phyloP scores from a whole-genome alignment of 2,888 invertebrate species.

The Therioaphis trifolii region DNA sequence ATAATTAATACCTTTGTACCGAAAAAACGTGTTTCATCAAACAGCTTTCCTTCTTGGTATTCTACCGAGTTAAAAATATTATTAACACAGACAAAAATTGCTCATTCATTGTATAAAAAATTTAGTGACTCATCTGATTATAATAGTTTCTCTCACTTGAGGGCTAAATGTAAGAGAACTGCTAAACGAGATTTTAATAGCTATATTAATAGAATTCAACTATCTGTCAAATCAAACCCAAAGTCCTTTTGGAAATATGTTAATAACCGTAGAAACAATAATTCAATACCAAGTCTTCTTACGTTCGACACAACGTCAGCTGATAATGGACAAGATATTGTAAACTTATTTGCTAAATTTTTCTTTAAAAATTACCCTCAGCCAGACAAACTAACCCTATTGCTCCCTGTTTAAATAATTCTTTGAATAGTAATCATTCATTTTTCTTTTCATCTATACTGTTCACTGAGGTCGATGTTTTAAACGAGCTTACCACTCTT shows the following conservation, averaged over 20 bases:
- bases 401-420: neutral
- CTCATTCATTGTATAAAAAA: neutral
- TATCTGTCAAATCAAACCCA: no score
- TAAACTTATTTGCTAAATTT: slow-evolving; percentile 1
- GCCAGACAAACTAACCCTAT: neutral
- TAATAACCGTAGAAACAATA: slow-evolving; percentile 20
- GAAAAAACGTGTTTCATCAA: neutral
- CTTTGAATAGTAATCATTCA: neutral
- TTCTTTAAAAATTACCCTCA: slow-evolving; percentile 27
- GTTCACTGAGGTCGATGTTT: neutral
- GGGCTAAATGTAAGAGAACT: no score
- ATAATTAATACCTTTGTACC: slow-evolving; percentile 1
- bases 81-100: neutral
- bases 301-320: neutral
- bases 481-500: neutral
- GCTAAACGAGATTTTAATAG: no score
- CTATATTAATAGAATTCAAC: no score
- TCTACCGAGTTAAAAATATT: slow-evolving; percentile 4
- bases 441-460: neutral
- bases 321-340: slow-evolving; percentile 14
- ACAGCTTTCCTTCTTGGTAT: neutral
- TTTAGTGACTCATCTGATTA: neutral
- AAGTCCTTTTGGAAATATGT: neutral
- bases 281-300: slow-evolving; percentile 14
- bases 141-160: no score